Conservation (phyloP, 2,113 vertebrate genomes). For the Oenanthe melanoleuca region DNA sequence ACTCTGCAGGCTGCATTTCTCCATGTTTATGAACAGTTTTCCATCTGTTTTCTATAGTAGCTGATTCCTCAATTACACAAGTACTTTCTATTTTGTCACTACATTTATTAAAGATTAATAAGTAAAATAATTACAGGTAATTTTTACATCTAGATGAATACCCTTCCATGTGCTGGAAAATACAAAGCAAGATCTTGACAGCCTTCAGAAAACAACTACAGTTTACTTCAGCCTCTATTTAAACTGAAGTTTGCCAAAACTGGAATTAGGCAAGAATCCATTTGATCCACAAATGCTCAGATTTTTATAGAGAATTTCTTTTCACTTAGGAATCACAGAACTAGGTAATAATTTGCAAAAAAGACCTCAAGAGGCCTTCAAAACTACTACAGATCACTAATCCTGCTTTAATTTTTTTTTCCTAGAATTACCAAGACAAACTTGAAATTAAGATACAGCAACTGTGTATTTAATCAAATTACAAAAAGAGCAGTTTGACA, state of each 20-base stretch:
- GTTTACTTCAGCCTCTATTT: not conserved
- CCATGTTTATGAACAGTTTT: not conserved
- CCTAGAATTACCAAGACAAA: not conserved
- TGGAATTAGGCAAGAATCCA: not conserved
- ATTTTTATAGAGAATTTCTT: not conserved
- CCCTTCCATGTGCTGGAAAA: not conserved
- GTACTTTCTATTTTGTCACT: not conserved
- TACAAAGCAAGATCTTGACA: not conserved
- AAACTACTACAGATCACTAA: not conserved
- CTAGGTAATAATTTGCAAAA: not conserved
- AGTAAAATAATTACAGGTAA: not conserved
- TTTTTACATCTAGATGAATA: not conserved
- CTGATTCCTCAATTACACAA: not conserved
- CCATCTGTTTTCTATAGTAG: not conserved
- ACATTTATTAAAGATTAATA: not conserved
- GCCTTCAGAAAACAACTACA: not conserved
- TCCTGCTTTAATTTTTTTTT: not conserved
- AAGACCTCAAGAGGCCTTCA: not conserved
- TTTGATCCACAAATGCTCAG: not conserved
- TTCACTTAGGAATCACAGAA: not conserved
- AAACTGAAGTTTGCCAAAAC: not conserved
- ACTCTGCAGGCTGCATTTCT: not conserved
- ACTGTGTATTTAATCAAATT: not conserved
- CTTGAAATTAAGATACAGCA: not conserved
- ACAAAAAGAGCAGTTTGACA: not conserved